Conservation (phyloP, 2,113 vertebrate species). For the Grammomys surdaster region DNA sequence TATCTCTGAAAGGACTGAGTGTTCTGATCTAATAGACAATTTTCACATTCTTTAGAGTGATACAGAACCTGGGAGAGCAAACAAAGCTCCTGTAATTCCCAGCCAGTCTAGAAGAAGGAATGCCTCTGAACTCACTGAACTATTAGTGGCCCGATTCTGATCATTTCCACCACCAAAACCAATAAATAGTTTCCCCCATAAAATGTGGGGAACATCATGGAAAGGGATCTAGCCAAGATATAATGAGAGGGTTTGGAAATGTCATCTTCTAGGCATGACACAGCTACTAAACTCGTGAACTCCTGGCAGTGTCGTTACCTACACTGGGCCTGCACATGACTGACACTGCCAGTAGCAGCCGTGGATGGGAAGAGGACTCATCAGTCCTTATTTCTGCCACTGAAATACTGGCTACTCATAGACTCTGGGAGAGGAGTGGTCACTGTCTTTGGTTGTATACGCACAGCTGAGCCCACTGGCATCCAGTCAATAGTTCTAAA, state of each 20-base stretch:
- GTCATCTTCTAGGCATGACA: background rate
- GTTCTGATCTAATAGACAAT: background rate
- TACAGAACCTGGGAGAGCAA: no score
- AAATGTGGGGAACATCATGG: no score
- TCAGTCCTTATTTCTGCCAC: background rate
- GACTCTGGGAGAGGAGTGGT: background rate
- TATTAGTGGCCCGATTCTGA: background rate
- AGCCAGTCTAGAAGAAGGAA: background rate
- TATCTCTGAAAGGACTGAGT: rapidly evolving
- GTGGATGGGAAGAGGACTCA: background rate
- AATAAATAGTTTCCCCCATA: no score
- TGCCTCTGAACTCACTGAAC: rapidly evolving
- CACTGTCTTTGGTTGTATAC: background rate
- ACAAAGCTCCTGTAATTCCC: background rate
- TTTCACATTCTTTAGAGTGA: no score
- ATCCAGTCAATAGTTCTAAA: background rate
- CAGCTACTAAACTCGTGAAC: background rate
- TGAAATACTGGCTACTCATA: no score
- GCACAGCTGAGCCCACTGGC: background rate
- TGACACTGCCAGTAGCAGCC: background rate
- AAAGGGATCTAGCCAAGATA: background rate
- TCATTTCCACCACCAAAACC: rapidly evolving
- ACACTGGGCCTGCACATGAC: no score
- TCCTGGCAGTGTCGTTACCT: background rate
- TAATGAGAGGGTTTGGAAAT: background rate